These are phyloP conservation scores for Otolemur crassicaudatus DNA, from an alignment of 2,797 vertebrate species.

Conservation along the genomic window DNA sequence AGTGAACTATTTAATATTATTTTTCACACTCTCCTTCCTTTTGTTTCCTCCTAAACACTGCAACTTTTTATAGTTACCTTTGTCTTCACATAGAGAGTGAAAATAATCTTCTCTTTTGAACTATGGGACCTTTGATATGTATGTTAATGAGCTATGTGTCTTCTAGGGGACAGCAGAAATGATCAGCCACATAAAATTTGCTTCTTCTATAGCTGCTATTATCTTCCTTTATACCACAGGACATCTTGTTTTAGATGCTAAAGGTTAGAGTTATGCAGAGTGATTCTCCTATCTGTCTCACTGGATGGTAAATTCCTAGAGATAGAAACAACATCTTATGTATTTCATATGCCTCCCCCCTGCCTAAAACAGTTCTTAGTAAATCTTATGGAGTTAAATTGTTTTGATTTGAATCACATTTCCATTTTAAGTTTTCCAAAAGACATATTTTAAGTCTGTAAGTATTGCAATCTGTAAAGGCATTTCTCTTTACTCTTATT, in stretches of 20 bases:
- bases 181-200: neutral
- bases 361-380: neutral
- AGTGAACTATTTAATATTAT: neutral
- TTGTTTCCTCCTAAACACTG: neutral
- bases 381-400: constrained; percentile 37
- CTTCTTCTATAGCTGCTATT: neutral
- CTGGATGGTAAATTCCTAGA: neutral
- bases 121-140: neutral
- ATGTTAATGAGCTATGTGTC: neutral
- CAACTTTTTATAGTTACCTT: neutral
- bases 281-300: neutral
- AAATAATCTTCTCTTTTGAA: neutral
- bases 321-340: neutral
- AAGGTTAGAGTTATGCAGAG: neutral
- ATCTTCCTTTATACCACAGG: neutral
- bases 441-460: neutral
- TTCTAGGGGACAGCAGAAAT: neutral
- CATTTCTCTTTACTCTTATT: neutral
- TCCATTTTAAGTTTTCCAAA: neutral
- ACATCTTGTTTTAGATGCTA: neutral
- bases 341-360: neutral
- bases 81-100: neutral
- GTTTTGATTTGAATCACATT: neutral
- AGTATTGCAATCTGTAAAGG: neutral
- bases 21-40: neutral